Evolutionary conservation across 2,797 vertebrate species (phyloP), one percentile per base, ranked within the genome.

Genomic region (Mionectes olivaceus): DNA sequence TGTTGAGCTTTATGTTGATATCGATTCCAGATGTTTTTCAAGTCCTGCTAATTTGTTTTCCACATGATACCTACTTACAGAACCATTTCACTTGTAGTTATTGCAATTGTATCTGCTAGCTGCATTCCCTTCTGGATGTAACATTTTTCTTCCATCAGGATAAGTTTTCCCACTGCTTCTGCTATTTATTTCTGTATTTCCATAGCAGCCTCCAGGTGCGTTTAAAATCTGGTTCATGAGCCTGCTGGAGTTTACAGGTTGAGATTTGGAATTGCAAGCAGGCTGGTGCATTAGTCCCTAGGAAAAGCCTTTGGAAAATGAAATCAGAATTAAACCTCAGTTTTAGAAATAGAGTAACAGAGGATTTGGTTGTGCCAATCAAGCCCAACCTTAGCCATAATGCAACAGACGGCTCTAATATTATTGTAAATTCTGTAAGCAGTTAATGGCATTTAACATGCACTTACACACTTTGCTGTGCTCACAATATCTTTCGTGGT

Each of bases 11-110:
- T 65, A 47, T 81, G 92, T 83, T 93, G 76, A 93, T 91, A 94
- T 92, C 69, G 83, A 46, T 95, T 94, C 96, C 95, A 96, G 95
- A 95, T 97, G 93, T 93, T 93, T 91, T 91, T 89, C 47, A n/a
- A 83, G 59, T 81, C 85, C 84, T 88, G 55, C 63, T 96, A 92
- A 96, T 97, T 95, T 96, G 93, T 95, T 96, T 95, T 83, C 90
- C 95, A 83, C 78, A 56, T 53, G 90, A 92, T 95, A 89, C 90
- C 92, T 78, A 53, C 84, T 95, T 92, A 81, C 44, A 95, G 79
- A 94, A 80, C 90, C 71, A 81, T 87, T 94, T 93, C 61, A 69
- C 67, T 89, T 92, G 89, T 70, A 83, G 57, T 83, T 93, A 69
- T 6, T 94, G 93, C 91, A 94, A 71, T 92, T 75, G 47, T 76